A percentile compares a stretch with the other conserved stretches of the same genome.
These are phyloP conservation scores for Chaetura pelagica DNA, from an alignment of 2,113 vertebrate genomes.

Conservation along the genomic window DNA sequence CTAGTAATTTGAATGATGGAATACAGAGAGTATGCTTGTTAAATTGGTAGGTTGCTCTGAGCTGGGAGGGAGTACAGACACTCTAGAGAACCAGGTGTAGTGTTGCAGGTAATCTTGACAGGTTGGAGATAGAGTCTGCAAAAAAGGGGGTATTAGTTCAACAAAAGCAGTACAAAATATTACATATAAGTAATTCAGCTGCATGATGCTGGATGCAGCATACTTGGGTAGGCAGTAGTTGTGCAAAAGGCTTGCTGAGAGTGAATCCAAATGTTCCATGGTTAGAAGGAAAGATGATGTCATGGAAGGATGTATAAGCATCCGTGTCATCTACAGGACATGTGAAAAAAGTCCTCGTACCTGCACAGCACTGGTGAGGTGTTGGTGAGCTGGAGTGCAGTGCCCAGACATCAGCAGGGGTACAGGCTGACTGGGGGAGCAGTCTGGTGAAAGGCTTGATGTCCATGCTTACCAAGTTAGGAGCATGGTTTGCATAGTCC, in stretches of 20 bases:
- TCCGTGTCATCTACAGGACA: not conserved
- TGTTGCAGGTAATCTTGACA: not conserved
- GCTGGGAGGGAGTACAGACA: not conserved
- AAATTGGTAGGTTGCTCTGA: not conserved
- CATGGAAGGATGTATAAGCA: not conserved
- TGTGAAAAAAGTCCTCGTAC: not conserved
- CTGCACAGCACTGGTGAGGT: not conserved
- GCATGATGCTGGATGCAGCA: not conserved
- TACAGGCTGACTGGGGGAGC: not conserved
- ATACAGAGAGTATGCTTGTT: not conserved
- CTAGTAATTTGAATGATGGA: not conserved
- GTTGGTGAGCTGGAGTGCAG: not conserved
- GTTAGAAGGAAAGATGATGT: not conserved
- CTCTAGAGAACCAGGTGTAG: not conserved
- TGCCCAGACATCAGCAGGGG: not conserved
- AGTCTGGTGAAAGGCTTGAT: not conserved
- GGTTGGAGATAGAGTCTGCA: not conserved
- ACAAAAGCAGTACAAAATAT: not conserved
- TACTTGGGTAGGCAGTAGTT: not conserved
- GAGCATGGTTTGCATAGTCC: not conserved
- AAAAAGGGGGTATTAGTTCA: not conserved
- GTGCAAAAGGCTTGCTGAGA: not conserved
- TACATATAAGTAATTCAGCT: not conserved
- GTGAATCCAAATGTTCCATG: not conserved
- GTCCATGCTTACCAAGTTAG: not conserved